phyloP scores from a whole-genome alignment of 2,113 vertebrate species.

The Triplophysa rosa region DNA sequence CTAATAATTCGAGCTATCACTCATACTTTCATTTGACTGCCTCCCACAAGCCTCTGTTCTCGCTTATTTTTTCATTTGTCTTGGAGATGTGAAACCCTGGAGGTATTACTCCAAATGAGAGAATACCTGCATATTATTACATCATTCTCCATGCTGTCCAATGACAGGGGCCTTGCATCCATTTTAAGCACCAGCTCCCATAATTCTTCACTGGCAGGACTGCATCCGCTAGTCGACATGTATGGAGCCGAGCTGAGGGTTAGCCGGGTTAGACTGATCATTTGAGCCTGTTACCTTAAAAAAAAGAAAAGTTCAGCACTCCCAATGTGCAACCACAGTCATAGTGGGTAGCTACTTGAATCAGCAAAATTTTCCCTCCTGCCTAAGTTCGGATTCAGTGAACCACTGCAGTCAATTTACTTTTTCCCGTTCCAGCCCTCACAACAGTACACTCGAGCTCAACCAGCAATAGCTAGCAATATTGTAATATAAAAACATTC shows the following conservation, averaged over 20 bases:
- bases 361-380: conserved; percentile 64
- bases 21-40: conserved; percentile 44
- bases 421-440: conserved; percentile 51
- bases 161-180: conserved; percentile 30
- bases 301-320: conserved; percentile 50
- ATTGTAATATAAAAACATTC: conserved; percentile 69
- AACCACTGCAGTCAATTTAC: conserved; percentile 53
- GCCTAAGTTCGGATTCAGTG: conserved; percentile 59
- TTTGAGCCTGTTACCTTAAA: conserved; percentile 31
- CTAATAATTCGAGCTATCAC: conserved; percentile 18
- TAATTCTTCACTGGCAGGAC: conserved; percentile 4
- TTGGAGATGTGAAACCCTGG: conserved; percentile 36
- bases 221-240: conserved; percentile 10
- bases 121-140: conserved; percentile 67
- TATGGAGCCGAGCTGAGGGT: conserved; percentile 8
- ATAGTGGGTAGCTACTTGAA: conserved; percentile 49
- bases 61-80: conserved; percentile 62
- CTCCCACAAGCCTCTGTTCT: conserved; percentile 56
- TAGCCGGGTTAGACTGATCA: background rate
- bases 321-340: conserved; percentile 56
- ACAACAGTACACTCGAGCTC: conserved; percentile 55
- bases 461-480: conserved; percentile 60
- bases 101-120: conserved; percentile 58
- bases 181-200: conserved; percentile 5
- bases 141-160: conserved; percentile 54